Evolutionary conservation across 2,888 invertebrate species (phyloP).

Genomic region (Junonia oenone): DNA sequence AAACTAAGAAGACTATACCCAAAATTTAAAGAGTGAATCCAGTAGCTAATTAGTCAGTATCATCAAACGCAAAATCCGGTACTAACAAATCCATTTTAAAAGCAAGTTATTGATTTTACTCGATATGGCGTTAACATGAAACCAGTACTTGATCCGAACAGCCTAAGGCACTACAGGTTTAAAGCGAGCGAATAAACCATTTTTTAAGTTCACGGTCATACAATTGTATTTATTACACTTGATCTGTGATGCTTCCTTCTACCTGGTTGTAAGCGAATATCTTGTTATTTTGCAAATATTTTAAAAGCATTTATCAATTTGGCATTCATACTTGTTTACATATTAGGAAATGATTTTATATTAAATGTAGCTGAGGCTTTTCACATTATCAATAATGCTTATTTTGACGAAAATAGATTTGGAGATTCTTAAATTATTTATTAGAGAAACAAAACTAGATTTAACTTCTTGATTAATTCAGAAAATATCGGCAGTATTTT

Average conservation of each 20-base stretch:
- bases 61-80: not conserved
- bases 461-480: no score
- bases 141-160: constrained; percentile 1
- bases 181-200: constrained; percentile 37
- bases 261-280: constrained; percentile 31
- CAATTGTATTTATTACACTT: constrained; percentile 30
- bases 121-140: not conserved
- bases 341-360: not conserved
- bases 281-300: constrained; percentile 2
- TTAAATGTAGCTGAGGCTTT: not conserved
- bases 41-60: not conserved
- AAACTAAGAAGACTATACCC: not conserved
- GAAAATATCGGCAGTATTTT: not conserved
- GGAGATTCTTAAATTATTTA: no score
- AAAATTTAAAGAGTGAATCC: not conserved
- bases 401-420: no score
- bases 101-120: not conserved
- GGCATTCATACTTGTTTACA: not conserved
- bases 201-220: constrained; percentile 62
- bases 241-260: constrained; percentile 51
- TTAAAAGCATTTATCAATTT: constrained; percentile 1
- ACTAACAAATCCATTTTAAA: not conserved
- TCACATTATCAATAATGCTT: no score
- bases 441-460: no score
- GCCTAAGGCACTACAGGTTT: constrained; percentile 12